Conservation (phyloP, 2,797 vertebrate genomes). For the Miichthys miiuy region DNA sequence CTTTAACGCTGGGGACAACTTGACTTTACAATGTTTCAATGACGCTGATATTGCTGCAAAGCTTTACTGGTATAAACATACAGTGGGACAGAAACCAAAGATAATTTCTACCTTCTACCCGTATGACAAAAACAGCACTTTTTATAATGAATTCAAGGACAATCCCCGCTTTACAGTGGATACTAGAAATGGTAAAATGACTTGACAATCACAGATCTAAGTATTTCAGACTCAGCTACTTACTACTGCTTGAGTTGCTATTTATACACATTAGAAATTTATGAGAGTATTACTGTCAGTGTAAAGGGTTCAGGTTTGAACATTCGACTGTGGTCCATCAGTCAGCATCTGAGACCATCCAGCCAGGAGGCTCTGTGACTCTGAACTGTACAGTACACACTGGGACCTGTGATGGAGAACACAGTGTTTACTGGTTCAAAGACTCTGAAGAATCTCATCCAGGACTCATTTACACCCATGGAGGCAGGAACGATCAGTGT, state of each 20-base stretch:
- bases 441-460: no score
- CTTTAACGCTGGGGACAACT: background rate
- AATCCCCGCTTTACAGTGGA: slow-evolving; percentile 6
- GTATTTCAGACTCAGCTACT: slow-evolving; percentile 16
- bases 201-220: slow-evolving; percentile 16
- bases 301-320: no score
- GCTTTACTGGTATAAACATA: slow-evolving; percentile 18
- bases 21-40: background rate
- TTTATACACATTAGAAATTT: background rate
- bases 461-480: no score
- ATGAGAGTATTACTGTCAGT: background rate
- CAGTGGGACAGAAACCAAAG: slow-evolving; percentile 6
- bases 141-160: slow-evolving; percentile 19
- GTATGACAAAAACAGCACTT: background rate
- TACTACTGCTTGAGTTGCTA: slow-evolving; percentile 35
- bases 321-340: no score
- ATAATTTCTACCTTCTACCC: slow-evolving; percentile 17
- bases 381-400: no score
- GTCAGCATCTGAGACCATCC: no score
- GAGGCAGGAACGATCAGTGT: no score
- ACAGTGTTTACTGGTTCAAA: no score
- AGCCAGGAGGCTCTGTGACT: no score
- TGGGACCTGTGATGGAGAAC: no score
- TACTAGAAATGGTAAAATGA: background rate
- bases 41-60: background rate